A percentile compares a stretch with the other conserved stretches of the same genome.
These are phyloP conservation scores for Heliothis peltigera DNA, from an alignment of 2,888 invertebrate genomes.

Conservation along the genomic window DNA sequence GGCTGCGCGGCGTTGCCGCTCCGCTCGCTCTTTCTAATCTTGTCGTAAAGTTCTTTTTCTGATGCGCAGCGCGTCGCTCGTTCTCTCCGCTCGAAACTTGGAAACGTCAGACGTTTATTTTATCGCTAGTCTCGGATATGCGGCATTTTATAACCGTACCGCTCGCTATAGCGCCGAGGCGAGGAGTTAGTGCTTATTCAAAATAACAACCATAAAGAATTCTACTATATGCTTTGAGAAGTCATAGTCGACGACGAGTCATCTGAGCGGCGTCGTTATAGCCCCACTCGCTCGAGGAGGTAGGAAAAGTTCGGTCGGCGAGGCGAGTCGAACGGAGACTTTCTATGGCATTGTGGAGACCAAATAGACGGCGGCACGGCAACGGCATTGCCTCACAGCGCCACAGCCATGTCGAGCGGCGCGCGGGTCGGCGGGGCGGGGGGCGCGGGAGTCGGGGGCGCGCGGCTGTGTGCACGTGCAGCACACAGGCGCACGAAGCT, in stretches of 20 bases:
- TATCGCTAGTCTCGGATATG: slow-evolving; percentile 85
- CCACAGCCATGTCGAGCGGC: slow-evolving; percentile 81
- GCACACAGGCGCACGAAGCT: slow-evolving; percentile 80
- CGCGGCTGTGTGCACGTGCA: slow-evolving; percentile 70
- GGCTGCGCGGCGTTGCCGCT: slow-evolving; percentile 87
- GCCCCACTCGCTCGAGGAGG: slow-evolving; percentile 79
- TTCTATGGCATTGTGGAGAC: slow-evolving; percentile 89
- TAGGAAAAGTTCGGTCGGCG: slow-evolving; percentile 87
- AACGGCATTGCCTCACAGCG: slow-evolving; percentile 88
- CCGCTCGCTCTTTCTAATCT: slow-evolving; percentile 90
- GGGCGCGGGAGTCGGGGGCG: slow-evolving; percentile 59
- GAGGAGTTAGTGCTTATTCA: slow-evolving; percentile 82
- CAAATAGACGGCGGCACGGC: slow-evolving; percentile 87
- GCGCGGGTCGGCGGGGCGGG: slow-evolving; percentile 64
- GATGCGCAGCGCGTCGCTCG: slow-evolving; percentile 88
- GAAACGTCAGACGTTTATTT: slow-evolving; percentile 88
- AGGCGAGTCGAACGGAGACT: slow-evolving; percentile 87
- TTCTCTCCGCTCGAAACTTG: slow-evolving; percentile 88
- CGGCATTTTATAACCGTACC: slow-evolving; percentile 85
- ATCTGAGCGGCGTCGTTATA: slow-evolving; percentile 73
- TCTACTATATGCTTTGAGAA: slow-evolving; percentile 69
- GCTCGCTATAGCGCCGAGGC: slow-evolving; percentile 73
- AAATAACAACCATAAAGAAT: slow-evolving; percentile 83
- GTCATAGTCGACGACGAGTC: slow-evolving; percentile 66
- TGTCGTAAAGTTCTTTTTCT: slow-evolving; percentile 90